Base-by-base conservation (phyloP, 2,888 invertebrate species). In the Colletes collaris region DNA sequence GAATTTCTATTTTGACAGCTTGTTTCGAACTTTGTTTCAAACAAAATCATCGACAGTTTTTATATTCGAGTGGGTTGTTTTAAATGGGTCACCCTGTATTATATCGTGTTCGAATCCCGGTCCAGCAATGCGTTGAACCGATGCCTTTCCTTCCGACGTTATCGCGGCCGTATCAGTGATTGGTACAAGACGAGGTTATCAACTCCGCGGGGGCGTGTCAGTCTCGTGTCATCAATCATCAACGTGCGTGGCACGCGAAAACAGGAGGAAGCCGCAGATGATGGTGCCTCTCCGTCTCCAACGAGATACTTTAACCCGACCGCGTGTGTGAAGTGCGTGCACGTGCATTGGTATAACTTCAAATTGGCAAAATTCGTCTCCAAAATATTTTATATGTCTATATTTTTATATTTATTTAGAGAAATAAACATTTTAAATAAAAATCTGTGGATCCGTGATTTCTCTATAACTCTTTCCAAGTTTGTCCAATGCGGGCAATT, bases 241-340 rank as follows among this genome's bases (percentile, higher is more conserved):
- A 40, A 37, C 76, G 46, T 73, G 74, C 73, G 79, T 76, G 52
- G 62, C 55, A 67, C 68, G 82, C 85, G 82, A 84, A 84, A 82
- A 84, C 76, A 49, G 72, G 75, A 78, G 83, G 58, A 76, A 81
- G 58, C 56, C 72, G 67, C 81, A 77, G 84, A 84, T 77, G 84
- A 66, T 64, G 59, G 56, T 27, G 52, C 50, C 60, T 55, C 62
- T 40, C 16, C 49, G 63, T 63, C 60, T 44, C 53, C 64, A 49
- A 60, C 53, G 74, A 70, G 72, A 64, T 73, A 62, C 50, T 62
- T 64, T 74, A 74, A 68, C 53, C 44, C 64, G 73, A 49, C 53
- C 53, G 40, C 53, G 73, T 70, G 68, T 72, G 68, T 11, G 69
- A 78, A 73, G 53, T 69, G 79, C 69, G 60, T 66, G 58, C 66